These are phyloP conservation scores for Caradrina kadenii DNA, from an alignment of 2,888 invertebrate species.

Conservation along the genomic window DNA sequence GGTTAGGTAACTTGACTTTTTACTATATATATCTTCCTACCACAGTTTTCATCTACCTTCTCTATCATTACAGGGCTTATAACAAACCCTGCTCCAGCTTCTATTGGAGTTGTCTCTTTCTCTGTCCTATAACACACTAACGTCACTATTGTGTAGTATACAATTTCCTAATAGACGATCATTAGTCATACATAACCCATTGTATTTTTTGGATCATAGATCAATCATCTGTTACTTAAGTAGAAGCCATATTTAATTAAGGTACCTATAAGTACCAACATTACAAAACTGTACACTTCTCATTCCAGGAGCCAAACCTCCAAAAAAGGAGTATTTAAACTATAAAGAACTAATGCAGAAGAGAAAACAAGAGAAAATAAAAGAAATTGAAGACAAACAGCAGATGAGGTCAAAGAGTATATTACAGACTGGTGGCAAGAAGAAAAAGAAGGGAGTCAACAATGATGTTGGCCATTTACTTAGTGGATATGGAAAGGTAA, in stretches of 20 bases:
- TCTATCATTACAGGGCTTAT: conserved; percentile 25
- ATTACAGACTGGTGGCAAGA: conserved; percentile 88
- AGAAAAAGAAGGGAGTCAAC: conserved; percentile 82
- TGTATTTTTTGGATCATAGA: neutral
- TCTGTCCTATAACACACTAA: neutral
- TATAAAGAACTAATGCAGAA: conserved; percentile 93
- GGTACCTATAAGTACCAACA: neutral
- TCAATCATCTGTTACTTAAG: neutral
- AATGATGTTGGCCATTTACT: conserved; percentile 88
- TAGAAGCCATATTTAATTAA: neutral
- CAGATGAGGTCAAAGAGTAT: conserved; percentile 91
- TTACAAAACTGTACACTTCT: conserved; percentile 19
- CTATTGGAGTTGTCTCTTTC: neutral
- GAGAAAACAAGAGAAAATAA: conserved; percentile 89
- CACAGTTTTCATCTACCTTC: neutral
- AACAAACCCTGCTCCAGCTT: neutral
- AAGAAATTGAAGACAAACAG: conserved; percentile 85
- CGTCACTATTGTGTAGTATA: neutral
- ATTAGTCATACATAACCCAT: neutral
- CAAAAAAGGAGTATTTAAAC: conserved; percentile 92
- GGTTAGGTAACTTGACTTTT: no score
- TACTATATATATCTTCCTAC: conserved; percentile 8
- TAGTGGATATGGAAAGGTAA: conserved; percentile 87
- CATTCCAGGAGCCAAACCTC: conserved; percentile 93
- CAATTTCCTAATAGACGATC: neutral